Evolutionary conservation across 2,113 vertebrate genomes (phyloP), one percentile per base, ranked within the genome.

Genomic region (Lepidothrix coronata): DNA sequence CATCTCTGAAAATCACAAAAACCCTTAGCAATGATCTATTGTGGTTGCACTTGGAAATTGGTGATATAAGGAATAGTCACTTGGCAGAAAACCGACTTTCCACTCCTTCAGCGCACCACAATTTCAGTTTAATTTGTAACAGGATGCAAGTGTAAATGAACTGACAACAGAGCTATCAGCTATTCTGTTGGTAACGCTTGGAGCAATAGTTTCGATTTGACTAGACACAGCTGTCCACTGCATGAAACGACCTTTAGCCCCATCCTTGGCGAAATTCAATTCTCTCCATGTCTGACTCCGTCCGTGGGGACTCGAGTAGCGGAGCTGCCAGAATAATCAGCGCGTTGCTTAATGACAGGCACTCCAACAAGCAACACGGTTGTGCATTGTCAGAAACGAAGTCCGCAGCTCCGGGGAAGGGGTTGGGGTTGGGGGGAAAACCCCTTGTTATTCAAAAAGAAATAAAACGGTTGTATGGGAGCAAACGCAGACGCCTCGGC

Each of bases 211-310:
- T 97, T 97, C 91, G 58, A 94, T 96, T 93, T 95, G 97, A 98
- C 96, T 96, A 94, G 88, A 97, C 95, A 97, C 98, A 98, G 98
- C 97, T 97, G 98, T 97, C 97, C 97, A 95, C 89, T 91, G 96
- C 96, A 93, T 63, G 89, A 76, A 89, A 89, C 27, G 95, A 98
- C 97, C 98, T 98, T 96, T 98, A 95, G 88, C 96, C 97, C 85
- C 88, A 77, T 97, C 97, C 96, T 97, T 83, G 95, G 97, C 63
- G 52, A 97, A 98, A 98, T 96, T 95, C 96, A 98, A 98, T 98
- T 98, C 97, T 94, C 96, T 97, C 96, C 97, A 91, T 98, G 97
- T 96, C 84, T 98, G 95, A 93, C 96, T 97, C 71, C 8, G 91
- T 97, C 98, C 96, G 2, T 1, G 3, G 97, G 97, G 97, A 98